A percentile compares a stretch with the other conserved stretches of the same genome.
phyloP scores from a whole-genome alignment of 2,888 invertebrate genomes.

The Anorthoa munda region DNA sequence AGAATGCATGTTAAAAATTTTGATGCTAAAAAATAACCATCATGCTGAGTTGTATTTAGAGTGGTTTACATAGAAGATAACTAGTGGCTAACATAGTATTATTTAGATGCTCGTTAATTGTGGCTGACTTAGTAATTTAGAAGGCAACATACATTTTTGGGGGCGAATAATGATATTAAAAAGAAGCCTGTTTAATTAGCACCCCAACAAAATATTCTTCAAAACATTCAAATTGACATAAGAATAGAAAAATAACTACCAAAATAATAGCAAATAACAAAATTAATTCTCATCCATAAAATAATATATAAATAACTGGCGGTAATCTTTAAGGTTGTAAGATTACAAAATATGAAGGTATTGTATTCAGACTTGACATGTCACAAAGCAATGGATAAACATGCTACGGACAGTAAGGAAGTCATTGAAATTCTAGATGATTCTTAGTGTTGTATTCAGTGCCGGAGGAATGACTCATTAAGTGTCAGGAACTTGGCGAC shows the following conservation, averaged over 20 bases:
- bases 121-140: no score
- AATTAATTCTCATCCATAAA: slow-evolving; percentile 1
- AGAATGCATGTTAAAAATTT: no score
- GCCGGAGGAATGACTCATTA: slow-evolving; percentile 60
- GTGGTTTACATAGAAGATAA: no score
- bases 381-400: slow-evolving; percentile 53
- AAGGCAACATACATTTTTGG: no score
- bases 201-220: background rate
- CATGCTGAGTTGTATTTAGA: no score
- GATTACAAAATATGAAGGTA: slow-evolving; percentile 32
- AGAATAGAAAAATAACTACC: background rate
- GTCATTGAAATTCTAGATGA: slow-evolving; percentile 77
- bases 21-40: no score
- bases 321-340: slow-evolving; percentile 1
- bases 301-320: background rate
- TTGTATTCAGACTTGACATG: slow-evolving; percentile 44
- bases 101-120: no score
- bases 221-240: background rate
- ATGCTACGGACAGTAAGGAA: slow-evolving; percentile 72
- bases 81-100: no score
- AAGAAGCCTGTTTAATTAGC: no score
- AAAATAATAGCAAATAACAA: background rate
- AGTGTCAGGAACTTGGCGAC: slow-evolving; percentile 54
- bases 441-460: slow-evolving; percentile 56
- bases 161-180: no score